Percentiles rank a stretch among this genome's conserved stretches.
phyloP scores from a whole-genome alignment of 2,888 invertebrate genomes.

The Spisula solida region DNA sequence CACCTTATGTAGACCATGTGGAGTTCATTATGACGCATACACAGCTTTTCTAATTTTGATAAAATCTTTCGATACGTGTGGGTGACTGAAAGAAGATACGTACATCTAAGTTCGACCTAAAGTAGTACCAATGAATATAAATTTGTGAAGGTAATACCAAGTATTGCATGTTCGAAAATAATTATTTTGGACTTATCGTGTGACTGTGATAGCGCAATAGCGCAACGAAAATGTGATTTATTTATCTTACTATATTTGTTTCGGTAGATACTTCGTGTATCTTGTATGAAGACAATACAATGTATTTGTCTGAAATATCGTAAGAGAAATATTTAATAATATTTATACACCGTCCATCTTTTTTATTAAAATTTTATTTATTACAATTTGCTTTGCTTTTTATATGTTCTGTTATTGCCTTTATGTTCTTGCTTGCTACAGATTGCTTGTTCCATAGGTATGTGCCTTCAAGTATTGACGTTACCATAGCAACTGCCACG shows the following conservation, averaged over 20 bases:
- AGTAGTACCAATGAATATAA: background rate
- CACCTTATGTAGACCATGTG: background rate
- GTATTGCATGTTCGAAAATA: background rate
- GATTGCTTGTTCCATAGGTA: background rate
- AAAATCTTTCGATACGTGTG: background rate
- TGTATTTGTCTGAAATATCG: conserved; percentile 2
- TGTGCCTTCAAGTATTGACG: background rate
- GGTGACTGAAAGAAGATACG: background rate
- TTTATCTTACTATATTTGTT: background rate
- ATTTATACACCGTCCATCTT: conserved; percentile 8
- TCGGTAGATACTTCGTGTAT: background rate
- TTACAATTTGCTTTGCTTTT: background rate
- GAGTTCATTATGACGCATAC: background rate
- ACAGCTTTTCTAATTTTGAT: background rate
- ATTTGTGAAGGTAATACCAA: background rate
- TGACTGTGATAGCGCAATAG: background rate
- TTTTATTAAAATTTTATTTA: conserved; percentile 18
- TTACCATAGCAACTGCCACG: background rate
- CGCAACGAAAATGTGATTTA: conserved; percentile 11
- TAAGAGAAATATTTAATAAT: background rate
- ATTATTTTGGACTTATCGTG: no score
- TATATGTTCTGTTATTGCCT: background rate
- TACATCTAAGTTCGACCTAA: background rate
- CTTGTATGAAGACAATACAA: background rate
- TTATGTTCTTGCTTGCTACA: background rate